Base-by-base conservation (phyloP, 2,888 invertebrate genomes). In the Lutraria lutraria region DNA sequence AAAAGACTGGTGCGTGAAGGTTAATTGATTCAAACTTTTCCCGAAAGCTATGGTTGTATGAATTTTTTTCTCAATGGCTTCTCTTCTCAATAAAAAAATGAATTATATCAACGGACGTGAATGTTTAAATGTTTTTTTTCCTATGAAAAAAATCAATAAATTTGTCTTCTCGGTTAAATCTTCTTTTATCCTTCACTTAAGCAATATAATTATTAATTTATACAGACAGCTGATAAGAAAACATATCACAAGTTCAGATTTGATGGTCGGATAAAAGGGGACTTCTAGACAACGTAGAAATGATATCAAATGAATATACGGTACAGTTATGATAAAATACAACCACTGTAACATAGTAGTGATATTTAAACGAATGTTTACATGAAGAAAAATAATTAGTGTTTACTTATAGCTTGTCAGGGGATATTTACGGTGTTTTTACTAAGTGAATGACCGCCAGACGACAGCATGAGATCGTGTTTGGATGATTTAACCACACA, bases 401-500 rank as follows among this genome's bases (percentile, higher is more conserved):
- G 19, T 76, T 29, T 31, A 34, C 19, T 3, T 34, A 76, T 25
- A 31, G 76, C 16, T 76, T 34, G 76, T 34, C 25, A 31, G 34
- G 56, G 19, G 56, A 56, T 31, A 72, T 76, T 2, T 76, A 3
- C 29, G 15, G 19, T 34, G 76, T 76, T 19, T 29, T 12, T 3
- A 72, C 8, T 25, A 76, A 10, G 76, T 76, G 76, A 76, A 76
- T 76, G 76, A 76, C 76, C 76, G 3, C 15, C 76, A 13, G 76
- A 31, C 29, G 19, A 76, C 34, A 31, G 76, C 21, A 3, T 56
- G 56, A 21, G 56, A 56, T 76, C 76, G 8, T 31, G 6, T 0
- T 6, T 76, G 29, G 25, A 34, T 76, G 29, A 76, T 34, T 76
- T 19, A 19, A 76, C 34, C 15, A 76, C 19, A 31, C 34, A 76